A percentile compares a stretch with the other conserved stretches of the same genome.
These are phyloP conservation scores for Upupa epops DNA, from an alignment of 2,113 vertebrate species.

Conservation along the genomic window DNA sequence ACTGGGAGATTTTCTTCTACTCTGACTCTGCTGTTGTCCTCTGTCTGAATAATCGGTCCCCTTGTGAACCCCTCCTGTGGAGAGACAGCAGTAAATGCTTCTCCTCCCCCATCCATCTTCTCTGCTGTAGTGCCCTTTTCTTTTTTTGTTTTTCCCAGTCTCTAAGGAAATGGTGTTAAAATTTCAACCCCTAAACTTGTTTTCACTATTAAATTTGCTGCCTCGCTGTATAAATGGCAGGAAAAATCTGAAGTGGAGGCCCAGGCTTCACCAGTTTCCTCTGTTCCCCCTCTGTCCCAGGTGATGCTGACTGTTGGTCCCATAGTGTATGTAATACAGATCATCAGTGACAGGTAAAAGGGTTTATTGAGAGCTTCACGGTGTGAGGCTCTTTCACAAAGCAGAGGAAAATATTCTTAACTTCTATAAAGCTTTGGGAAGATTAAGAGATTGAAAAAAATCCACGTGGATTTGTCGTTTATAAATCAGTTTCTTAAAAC, in stretches of 20 bases:
- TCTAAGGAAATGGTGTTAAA: neutral
- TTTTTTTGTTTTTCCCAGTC: rapidly evolving
- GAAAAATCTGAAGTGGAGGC: neutral
- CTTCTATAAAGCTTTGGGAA: neutral
- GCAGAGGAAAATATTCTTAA: neutral
- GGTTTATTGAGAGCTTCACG: neutral
- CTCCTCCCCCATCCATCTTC: neutral
- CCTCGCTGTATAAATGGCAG: neutral
- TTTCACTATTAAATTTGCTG: neutral
- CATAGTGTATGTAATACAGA: neutral
- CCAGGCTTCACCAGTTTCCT: neutral
- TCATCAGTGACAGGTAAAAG: neutral
- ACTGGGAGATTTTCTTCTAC: neutral
- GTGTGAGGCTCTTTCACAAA: neutral
- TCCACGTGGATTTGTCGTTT: neutral
- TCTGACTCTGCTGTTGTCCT: neutral
- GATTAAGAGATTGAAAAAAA: neutral
- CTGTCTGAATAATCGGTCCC: neutral
- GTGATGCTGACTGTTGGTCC: neutral
- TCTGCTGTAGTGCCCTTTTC: neutral
- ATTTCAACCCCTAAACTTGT: neutral
- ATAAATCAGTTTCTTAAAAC: neutral
- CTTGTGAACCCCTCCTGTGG: neutral
- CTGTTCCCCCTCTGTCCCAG: neutral
- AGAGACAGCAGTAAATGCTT: neutral